These are phyloP conservation scores for Montipora foliosa DNA, from an alignment of 64 coral and sea anemone species.

Conservation along the genomic window DNA sequence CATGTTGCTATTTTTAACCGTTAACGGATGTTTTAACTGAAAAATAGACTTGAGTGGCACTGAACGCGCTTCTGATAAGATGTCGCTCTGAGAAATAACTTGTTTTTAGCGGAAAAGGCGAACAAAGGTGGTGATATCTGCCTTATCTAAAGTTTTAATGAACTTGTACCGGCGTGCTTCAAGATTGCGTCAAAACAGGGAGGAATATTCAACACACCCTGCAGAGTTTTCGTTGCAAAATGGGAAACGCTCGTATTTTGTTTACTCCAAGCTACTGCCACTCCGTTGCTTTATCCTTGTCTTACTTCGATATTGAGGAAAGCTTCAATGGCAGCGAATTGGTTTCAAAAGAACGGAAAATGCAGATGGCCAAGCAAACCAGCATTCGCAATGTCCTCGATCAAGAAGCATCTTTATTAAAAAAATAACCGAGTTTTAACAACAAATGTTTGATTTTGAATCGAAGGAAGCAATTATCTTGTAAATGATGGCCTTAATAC, in stretches of 20 bases:
- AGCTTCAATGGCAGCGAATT: background rate
- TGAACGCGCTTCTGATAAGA: background rate
- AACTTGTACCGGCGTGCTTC: background rate
- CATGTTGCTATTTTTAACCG: background rate
- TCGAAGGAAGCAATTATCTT: slow-evolving; percentile 7
- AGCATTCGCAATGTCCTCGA: background rate
- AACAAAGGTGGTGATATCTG: background rate
- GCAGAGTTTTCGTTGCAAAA: background rate
- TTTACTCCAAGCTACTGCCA: slow-evolving; percentile 13
- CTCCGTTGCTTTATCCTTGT: background rate
- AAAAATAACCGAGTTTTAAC: background rate
- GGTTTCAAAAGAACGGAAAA: background rate
- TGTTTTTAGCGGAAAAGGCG: background rate
- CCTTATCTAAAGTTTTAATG: background rate
- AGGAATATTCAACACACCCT: background rate
- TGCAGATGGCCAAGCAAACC: background rate
- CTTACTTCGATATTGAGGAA: background rate
- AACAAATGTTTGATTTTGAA: background rate
- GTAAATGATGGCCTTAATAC: background rate
- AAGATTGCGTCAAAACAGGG: background rate
- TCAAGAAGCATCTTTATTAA: background rate
- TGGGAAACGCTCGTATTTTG: background rate
- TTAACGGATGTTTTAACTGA: background rate
- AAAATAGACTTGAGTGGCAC: background rate
- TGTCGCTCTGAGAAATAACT: background rate